Evolutionary conservation across 2,113 vertebrate genomes (phyloP).

Genomic region (Saguinus midas): DNA sequence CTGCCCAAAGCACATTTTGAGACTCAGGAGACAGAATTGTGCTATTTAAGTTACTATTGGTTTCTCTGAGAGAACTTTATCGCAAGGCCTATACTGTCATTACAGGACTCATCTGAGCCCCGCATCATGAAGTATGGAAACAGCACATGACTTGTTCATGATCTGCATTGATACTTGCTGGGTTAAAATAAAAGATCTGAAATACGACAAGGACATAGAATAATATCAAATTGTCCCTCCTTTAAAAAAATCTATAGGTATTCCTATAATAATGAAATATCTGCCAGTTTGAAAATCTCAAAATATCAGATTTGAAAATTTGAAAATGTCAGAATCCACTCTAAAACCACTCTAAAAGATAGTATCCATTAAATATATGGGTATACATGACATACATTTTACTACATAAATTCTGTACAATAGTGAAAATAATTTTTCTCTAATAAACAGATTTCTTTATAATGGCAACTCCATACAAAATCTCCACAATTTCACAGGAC

Average conservation of each 20-base stretch:
- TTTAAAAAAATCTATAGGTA: not conserved
- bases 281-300: not conserved
- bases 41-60: not conserved
- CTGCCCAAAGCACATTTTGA: constrained; percentile 10
- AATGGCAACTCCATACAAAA: not conserved
- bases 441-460: not conserved
- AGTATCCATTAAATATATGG: not conserved
- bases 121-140: not conserved
- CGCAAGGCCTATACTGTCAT: not conserved
- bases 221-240: not conserved
- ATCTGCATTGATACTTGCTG: not conserved
- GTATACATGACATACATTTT: not conserved
- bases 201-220: not conserved
- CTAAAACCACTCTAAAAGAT: not conserved
- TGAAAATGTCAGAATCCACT: not conserved
- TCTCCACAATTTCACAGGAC: not conserved
- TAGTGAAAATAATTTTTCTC: not conserved
- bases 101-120: not conserved
- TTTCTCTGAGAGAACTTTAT: constrained; percentile 29
- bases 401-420: not conserved
- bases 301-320: not conserved
- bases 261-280: not conserved
- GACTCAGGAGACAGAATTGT: not conserved
- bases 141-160: not conserved
- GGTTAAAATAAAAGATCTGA: not conserved